Evolutionary conservation across 2,113 vertebrate genomes (phyloP).

Genomic region (Misgurnus mizolepis): DNA sequence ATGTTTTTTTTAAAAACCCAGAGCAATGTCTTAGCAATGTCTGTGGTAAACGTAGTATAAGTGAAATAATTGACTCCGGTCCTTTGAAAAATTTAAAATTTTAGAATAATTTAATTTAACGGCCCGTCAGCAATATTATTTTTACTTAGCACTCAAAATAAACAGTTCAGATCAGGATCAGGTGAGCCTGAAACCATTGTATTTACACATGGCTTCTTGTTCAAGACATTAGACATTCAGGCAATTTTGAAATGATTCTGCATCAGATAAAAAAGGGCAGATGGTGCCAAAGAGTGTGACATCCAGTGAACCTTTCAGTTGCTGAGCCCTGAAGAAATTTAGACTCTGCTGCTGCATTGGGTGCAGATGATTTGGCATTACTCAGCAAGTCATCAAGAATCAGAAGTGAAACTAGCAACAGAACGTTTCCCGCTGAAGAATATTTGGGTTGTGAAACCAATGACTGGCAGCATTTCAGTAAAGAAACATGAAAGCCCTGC

Average conservation of each 20-base stretch:
- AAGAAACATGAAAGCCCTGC: neutral
- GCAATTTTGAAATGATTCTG: neutral
- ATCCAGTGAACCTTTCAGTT: conserved; percentile 5
- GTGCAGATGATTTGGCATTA: conserved; percentile 28
- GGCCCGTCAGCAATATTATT: no score
- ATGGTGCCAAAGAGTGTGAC: neutral
- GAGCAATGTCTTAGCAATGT: no score
- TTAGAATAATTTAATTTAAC: no score
- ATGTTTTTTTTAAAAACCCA: no score
- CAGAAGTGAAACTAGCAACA: conserved; percentile 35
- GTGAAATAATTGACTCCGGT: no score
- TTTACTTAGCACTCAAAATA: no score
- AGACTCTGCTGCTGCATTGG: conserved; percentile 7
- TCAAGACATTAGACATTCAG: no score
- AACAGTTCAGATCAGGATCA: no score
- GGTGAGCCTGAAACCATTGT: no score
- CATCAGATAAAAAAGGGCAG: conserved; percentile 11
- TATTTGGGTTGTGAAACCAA: conserved; percentile 27
- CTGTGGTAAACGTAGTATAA: no score
- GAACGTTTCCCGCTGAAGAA: conserved; percentile 10
- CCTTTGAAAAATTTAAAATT: no score
- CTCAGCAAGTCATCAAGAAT: conserved; percentile 50
- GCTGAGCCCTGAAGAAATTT: neutral
- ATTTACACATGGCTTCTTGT: no score
- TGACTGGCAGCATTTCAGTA: conserved; percentile 6